Evolutionary conservation across 2,113 vertebrate species (phyloP), one percentile per base, ranked within the genome.

Genomic region (Platichthys flesus): DNA sequence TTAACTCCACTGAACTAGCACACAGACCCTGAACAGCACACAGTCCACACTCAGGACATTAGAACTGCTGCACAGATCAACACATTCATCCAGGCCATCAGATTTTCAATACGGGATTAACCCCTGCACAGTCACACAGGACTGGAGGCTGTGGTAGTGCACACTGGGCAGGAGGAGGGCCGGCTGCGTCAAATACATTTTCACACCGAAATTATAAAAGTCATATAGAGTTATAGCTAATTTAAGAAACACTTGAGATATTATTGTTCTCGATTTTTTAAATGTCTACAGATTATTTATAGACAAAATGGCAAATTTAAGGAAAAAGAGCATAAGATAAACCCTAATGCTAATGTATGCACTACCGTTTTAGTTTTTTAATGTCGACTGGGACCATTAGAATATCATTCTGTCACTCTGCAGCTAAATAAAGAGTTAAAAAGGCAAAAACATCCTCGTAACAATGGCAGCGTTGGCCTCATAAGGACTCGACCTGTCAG

Each of bases 1-100:
- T 86, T 69, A 85, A 62, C 69, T 52, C 75, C 63, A 55, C 67
- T 64, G 8, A 78, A 62, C 61, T 26, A 62, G 65, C 67, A 47
- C 67, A 74, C 55, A 67, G 70, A 85, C 42, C 28, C 40, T 23
- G 15, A 60, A 70, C 24, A 13, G 21, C 47, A 83, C 67, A 75
- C 68, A 67, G 51, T 63, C 63, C 1, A 74, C 78, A 83, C 51
- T 77, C 73, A 81, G 13, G 5, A 31, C 67, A 52, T 73, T 75
- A 31, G 47, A 49, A 73, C 54, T 56, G 70, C 49, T 21, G n/a
- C 68, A 79, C 56, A 74, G 9, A 77, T 76, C 67, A 24, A 70
- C 68, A 75, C 47, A 60, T 82, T 21, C 54, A 80, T 65, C 45
- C 23, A 26, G 14, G 14, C 21, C 9, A 5, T 68, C 14, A 14